phyloP scores from a whole-genome alignment of 2,113 vertebrate genomes.

The Podarcis muralis region DNA sequence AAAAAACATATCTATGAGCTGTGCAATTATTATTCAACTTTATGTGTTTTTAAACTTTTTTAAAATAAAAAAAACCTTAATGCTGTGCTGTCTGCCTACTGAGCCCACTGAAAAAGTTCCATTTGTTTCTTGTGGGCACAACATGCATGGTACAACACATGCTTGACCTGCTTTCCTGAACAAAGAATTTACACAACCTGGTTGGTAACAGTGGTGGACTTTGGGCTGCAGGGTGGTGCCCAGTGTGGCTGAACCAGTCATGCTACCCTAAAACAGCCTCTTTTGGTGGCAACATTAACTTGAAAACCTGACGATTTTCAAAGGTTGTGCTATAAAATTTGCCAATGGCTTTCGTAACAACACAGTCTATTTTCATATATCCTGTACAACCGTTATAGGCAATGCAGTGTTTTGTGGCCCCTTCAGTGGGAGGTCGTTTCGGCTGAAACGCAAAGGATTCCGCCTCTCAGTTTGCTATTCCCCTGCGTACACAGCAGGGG shows the following conservation, averaged over 20 bases:
- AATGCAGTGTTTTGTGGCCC: too few relatives aligned
- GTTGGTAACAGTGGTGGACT: neutral
- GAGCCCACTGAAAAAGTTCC: neutral
- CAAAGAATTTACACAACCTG: neutral
- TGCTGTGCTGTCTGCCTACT: neutral
- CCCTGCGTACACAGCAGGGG: too few relatives aligned
- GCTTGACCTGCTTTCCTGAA: neutral
- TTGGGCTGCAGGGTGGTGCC: too few relatives aligned
- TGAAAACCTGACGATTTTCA: neutral
- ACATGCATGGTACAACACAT: neutral
- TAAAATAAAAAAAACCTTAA: neutral
- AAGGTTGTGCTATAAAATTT: neutral
- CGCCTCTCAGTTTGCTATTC: too few relatives aligned
- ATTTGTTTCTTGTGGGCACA: slow-evolving; percentile 6
- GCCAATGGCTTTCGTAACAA: neutral
- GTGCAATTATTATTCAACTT: neutral
- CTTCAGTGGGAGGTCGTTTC: too few relatives aligned
- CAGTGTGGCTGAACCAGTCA: too few relatives aligned
- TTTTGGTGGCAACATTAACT: neutral
- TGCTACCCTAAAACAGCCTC: too few relatives aligned
- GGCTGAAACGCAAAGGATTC: too few relatives aligned
- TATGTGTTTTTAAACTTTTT: neutral
- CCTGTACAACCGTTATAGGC: neutral
- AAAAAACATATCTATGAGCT: neutral
- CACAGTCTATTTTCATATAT: neutral